Evolutionary conservation across 2,113 vertebrate species (phyloP).

Genomic region (Tamias sibiricus): DNA sequence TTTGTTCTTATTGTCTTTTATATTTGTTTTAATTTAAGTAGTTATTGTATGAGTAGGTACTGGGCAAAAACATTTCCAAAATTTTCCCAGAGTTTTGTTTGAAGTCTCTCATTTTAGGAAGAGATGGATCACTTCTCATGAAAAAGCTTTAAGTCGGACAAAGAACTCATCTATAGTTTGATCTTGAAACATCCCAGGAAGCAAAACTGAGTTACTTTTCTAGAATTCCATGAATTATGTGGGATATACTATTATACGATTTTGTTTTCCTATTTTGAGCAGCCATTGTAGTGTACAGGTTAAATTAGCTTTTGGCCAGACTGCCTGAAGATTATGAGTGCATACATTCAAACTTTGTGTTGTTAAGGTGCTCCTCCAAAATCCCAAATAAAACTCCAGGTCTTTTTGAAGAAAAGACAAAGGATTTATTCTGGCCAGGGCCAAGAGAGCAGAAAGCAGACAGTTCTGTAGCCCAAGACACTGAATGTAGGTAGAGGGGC

Average conservation of each 20-base stretch:
- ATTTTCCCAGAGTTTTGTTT: slow-evolving; percentile 46
- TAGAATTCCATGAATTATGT: neutral
- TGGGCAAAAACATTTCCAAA: slow-evolving; percentile 22
- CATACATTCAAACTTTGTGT: neutral
- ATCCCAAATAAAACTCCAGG: too few relatives aligned
- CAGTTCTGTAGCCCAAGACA: too few relatives aligned
- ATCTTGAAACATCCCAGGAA: slow-evolving; percentile 55
- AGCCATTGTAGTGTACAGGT: neutral
- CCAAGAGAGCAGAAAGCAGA: too few relatives aligned
- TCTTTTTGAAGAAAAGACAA: too few relatives aligned
- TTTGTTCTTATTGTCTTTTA: neutral
- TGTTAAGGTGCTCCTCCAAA: too few relatives aligned
- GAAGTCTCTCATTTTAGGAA: neutral
- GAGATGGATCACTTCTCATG: neutral
- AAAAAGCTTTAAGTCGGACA: neutral
- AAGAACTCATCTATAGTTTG: slow-evolving; percentile 56
- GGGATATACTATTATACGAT: neutral
- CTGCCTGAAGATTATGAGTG: neutral
- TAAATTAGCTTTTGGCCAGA: neutral
- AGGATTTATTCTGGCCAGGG: too few relatives aligned
- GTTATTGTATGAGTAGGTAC: neutral
- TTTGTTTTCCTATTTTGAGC: neutral
- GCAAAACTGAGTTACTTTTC: slow-evolving; percentile 32
- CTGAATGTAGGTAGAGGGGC: too few relatives aligned
- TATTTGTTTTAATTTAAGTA: neutral